Evolutionary conservation across 1,140 invertebrate species (phyloP).

Genomic region (Schlechtendalia chinensis): DNA sequence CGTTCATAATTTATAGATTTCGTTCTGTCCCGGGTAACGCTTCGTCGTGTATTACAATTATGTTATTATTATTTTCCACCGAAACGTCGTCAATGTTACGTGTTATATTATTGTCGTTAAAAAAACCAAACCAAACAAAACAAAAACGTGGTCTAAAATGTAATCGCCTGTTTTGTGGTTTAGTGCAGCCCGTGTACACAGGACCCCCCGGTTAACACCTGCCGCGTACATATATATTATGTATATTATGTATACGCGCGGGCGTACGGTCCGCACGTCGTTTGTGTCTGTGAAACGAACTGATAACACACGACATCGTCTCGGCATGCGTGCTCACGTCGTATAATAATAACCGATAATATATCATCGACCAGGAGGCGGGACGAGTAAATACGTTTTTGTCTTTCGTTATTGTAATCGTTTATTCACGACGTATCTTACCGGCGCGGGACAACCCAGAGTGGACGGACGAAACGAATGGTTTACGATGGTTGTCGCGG

Average conservation of each 20-base stretch:
- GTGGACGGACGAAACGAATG: no score
- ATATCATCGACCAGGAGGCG: no score
- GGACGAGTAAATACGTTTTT: no score
- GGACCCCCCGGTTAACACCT: constrained; percentile 41
- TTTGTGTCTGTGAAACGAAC: not conserved
- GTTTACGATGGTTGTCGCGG: no score
- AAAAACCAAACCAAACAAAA: not conserved
- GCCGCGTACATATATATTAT: not conserved
- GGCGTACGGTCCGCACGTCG: not conserved
- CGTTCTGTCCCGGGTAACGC: not conserved
- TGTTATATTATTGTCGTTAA: not conserved
- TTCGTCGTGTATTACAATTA: constrained; percentile 14
- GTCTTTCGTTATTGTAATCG: no score
- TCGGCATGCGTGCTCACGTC: not conserved
- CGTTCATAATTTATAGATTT: not conserved
- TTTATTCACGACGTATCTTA: no score
- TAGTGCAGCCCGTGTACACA: not conserved
- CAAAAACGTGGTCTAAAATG: constrained; percentile 28
- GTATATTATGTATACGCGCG: not conserved
- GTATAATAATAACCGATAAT: not conserved
- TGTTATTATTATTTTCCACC: not conserved
- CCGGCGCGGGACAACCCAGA: no score
- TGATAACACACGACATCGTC: constrained; percentile 5
- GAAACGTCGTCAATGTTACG: not conserved
- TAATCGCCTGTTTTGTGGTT: constrained; percentile 36